A percentile compares a stretch with the other conserved stretches of the same genome.
Evolutionary conservation across 1,140 invertebrate genomes (phyloP).

Genomic region (Caenorhabditis latens): DNA sequence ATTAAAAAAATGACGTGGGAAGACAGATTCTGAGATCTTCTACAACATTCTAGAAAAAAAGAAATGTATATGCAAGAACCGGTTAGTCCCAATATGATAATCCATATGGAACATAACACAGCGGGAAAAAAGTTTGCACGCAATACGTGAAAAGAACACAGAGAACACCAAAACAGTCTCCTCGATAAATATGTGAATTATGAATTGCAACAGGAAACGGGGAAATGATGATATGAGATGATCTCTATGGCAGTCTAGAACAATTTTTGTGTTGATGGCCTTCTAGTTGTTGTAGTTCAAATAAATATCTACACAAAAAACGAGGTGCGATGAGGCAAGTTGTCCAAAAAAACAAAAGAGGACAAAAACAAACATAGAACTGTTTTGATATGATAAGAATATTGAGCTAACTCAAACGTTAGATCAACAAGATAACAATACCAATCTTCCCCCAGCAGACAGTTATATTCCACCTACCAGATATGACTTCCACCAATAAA

Average conservation of each 20-base stretch:
- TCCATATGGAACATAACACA: slow-evolving; percentile 1
- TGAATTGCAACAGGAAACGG: no score
- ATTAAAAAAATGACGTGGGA: not conserved
- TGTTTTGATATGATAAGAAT: not conserved
- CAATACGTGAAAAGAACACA: slow-evolving; percentile 12
- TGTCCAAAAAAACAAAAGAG: not conserved
- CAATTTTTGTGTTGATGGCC: no score
- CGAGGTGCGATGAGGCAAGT: no score
- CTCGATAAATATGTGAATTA: no score
- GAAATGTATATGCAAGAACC: not conserved
- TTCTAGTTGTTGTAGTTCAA: no score
- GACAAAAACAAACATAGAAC: not conserved
- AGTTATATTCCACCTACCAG: not conserved
- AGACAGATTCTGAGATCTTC: not conserved
- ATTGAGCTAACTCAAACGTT: not conserved
- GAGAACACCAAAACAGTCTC: not conserved
- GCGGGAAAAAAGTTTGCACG: not conserved
- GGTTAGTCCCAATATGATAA: not conserved
- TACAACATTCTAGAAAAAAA: slow-evolving; percentile 6
- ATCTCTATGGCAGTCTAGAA: no score
- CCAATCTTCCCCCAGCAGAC: no score
- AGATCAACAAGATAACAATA: no score
- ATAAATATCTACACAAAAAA: no score
- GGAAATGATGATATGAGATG: not conserved
- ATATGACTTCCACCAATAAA: not conserved